These are phyloP conservation scores for Anguilla megastoma DNA, from an alignment of 2,797 vertebrate species.

Conservation along the genomic window DNA sequence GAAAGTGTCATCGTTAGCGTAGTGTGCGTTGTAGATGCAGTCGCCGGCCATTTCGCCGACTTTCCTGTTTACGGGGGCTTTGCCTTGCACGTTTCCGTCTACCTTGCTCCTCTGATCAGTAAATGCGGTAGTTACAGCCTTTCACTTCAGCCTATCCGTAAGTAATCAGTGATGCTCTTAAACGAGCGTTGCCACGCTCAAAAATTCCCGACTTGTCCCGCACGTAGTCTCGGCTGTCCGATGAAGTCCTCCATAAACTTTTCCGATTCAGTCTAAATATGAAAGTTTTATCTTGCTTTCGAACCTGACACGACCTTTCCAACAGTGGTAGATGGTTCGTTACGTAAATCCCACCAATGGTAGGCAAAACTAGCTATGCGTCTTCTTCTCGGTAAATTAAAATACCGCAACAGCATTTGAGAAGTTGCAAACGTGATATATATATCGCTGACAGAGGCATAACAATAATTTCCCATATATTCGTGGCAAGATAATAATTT, in stretches of 20 bases:
- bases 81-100: constrained; percentile 22
- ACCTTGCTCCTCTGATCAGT: not conserved
- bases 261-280: not conserved
- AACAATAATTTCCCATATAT: not conserved
- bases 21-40: constrained; percentile 55
- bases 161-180: not conserved
- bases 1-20: constrained; percentile 56
- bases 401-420: not conserved
- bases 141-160: not conserved
- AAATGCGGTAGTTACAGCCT: constrained; percentile 1
- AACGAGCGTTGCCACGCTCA: not conserved
- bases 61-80: constrained; percentile 39
- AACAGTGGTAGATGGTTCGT: not conserved
- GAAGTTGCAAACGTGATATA: not conserved
- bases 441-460: not conserved
- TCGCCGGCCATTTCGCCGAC: constrained; percentile 67
- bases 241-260: not conserved
- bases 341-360: not conserved
- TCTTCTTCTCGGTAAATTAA: not conserved
- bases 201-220: not conserved
- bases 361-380: not conserved
- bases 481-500: not conserved
- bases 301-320: not conserved
- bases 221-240: not conserved
- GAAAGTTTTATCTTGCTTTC: not conserved